phyloP scores from a whole-genome alignment of 2,113 vertebrate species.

The Anoura caudifer region DNA sequence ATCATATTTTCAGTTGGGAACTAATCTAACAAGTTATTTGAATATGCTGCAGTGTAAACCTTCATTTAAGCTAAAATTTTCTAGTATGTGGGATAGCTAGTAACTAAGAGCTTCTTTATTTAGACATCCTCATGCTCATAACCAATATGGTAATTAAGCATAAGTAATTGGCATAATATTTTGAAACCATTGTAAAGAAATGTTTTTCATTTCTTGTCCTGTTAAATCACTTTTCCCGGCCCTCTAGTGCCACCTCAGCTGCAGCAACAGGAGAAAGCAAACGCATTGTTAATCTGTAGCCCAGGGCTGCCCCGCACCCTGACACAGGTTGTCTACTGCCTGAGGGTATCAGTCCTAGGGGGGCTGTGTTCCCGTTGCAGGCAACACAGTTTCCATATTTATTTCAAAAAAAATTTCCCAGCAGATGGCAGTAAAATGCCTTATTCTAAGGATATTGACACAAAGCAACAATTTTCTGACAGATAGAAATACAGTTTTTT shows the following conservation, averaged over 20 bases:
- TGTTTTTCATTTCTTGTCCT: not conserved
- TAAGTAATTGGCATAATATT: slow-evolving; percentile 14
- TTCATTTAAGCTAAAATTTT: slow-evolving; percentile 19
- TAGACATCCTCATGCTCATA: not conserved
- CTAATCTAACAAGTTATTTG: not conserved
- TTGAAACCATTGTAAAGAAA: not conserved
- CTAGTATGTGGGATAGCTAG: not conserved
- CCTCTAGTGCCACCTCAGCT: not conserved
- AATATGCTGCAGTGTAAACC: not conserved
- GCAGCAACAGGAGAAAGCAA: not conserved
- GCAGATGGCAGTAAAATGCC: slow-evolving; percentile 54
- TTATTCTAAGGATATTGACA: not conserved
- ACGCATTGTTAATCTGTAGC: not conserved
- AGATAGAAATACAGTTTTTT: not conserved
- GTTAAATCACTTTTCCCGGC: not conserved
- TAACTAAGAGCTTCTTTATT: slow-evolving; percentile 8
- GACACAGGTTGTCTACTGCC: not conserved
- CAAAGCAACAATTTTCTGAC: not conserved
- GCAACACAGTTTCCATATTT: not conserved
- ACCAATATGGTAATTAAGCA: not conserved
- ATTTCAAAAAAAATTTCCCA: slow-evolving; percentile 21
- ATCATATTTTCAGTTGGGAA: slow-evolving; percentile 9
- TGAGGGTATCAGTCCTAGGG: not conserved
- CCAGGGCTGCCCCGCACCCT: not conserved
- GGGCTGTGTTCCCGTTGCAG: not conserved